Evolutionary conservation across 2,113 vertebrate genomes (phyloP).

Genomic region (Promerops cafer): DNA sequence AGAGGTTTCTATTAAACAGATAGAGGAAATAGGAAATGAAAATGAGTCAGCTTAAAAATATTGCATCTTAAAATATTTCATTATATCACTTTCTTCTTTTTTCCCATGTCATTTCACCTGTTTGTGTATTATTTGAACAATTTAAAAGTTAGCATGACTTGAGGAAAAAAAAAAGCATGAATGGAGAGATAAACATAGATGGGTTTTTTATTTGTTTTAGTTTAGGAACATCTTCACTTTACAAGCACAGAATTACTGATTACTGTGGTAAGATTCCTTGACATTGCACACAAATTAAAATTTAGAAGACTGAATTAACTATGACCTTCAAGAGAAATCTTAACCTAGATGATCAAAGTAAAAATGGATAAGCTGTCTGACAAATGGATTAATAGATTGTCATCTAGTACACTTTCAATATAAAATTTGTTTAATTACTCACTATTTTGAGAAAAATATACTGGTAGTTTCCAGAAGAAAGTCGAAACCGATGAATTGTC

Average conservation of each 20-base stretch:
- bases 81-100: background rate
- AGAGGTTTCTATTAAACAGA: background rate
- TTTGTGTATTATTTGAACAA: background rate
- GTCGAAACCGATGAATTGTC: background rate
- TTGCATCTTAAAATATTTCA: background rate
- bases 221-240: background rate
- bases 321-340: background rate
- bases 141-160: background rate
- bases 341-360: background rate
- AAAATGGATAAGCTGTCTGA: background rate
- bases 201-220: background rate
- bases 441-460: background rate
- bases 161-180: background rate
- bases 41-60: background rate
- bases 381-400: background rate
- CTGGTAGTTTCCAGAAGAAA: background rate
- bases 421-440: background rate
- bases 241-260: background rate
- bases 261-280: background rate
- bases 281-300: background rate
- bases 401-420: background rate
- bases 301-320: background rate
- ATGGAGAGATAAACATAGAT: accelerated
- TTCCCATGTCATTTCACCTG: background rate
- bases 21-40: background rate